Evolutionary conservation across 2,113 vertebrate genomes (phyloP).

Genomic region (Motacilla tschutschensis): DNA sequence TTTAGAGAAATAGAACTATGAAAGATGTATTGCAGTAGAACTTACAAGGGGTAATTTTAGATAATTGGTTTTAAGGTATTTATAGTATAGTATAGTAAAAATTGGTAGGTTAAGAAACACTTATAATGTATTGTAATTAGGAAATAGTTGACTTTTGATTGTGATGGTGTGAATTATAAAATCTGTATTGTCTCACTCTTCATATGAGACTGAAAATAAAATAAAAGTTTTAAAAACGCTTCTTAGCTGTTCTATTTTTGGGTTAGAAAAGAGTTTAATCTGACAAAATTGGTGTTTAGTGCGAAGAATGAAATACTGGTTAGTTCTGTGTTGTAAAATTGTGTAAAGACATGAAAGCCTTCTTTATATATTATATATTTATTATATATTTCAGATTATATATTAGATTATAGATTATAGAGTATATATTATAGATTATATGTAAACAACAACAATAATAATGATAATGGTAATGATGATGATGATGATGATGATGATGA

Average conservation of each 20-base stretch:
- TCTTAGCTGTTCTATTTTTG: neutral
- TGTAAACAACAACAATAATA: too few relatives aligned
- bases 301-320: neutral
- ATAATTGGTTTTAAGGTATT: neutral
- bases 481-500: too few relatives aligned
- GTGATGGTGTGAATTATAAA: neutral
- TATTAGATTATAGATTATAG: too few relatives aligned
- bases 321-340: neutral
- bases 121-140: neutral
- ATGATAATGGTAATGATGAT: too few relatives aligned
- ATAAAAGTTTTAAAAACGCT: neutral
- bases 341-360: neutral
- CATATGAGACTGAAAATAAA: neutral
- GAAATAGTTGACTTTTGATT: neutral
- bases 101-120: neutral
- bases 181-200: neutral
- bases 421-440: too few relatives aligned
- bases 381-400: too few relatives aligned
- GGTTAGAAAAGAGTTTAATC: neutral
- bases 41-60: neutral
- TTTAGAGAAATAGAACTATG: neutral
- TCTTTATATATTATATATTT: too few relatives aligned
- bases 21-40: neutral
- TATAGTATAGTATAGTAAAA: neutral
- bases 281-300: neutral